Conservation (phyloP, 2,113 vertebrate genomes). For the Eonycteris spelaea region DNA sequence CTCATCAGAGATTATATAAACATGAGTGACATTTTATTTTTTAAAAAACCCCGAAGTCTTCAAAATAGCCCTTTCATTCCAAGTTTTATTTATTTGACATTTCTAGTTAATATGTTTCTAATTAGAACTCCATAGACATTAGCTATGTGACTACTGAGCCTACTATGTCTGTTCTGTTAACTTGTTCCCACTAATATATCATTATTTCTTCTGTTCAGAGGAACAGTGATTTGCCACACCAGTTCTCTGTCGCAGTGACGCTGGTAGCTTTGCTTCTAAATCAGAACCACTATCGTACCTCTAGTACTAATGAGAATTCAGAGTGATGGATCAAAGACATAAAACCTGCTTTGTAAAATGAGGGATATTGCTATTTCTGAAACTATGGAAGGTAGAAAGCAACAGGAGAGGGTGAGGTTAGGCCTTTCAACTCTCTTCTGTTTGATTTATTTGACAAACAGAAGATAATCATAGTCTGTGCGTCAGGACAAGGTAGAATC, state of each 20-base stretch:
- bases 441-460: constrained; percentile 62
- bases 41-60: constrained; percentile 13
- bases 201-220: neutral
- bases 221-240: neutral
- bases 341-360: constrained; percentile 40
- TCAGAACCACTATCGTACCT: neutral
- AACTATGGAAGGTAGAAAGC: constrained; percentile 30
- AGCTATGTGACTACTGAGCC: neutral
- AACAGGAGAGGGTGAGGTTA: constrained; percentile 12
- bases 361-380: constrained; percentile 52
- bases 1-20: neutral
- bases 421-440: constrained; percentile 43
- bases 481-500: constrained; percentile 25
- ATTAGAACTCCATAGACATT: neutral
- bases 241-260: neutral
- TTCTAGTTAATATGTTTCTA: constrained; percentile 1
- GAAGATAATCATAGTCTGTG: constrained; percentile 50
- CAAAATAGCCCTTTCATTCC: neutral
- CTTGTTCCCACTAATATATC: neutral
- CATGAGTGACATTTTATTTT: neutral
- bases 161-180: neutral
- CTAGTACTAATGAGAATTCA: constrained; percentile 50
- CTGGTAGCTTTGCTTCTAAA: constrained; percentile 13
- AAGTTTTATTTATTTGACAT: constrained; percentile 7
- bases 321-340: constrained; percentile 48